phyloP scores from a whole-genome alignment of 2,113 vertebrate species.

The Cranoglanis bouderius region DNA sequence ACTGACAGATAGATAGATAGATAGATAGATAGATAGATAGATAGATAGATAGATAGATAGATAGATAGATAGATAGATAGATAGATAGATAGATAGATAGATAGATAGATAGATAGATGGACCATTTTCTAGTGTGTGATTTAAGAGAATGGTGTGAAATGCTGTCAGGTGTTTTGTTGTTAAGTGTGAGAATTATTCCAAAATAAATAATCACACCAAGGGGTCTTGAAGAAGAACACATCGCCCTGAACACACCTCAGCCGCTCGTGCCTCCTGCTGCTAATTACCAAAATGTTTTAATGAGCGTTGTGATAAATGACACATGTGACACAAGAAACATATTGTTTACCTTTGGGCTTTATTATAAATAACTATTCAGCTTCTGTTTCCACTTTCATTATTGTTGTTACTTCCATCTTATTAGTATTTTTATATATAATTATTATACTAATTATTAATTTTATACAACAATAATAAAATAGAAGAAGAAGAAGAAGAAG shows the following conservation, averaged over 20 bases:
- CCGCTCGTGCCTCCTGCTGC: conserved; percentile 75
- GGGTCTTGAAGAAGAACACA: conserved; percentile 72
- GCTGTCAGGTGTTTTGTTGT: conserved; percentile 41
- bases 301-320: conserved; percentile 85
- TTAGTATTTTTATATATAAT: not conserved
- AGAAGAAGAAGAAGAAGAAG: not conserved
- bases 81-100: not conserved
- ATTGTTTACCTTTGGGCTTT: conserved; percentile 83
- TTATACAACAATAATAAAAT: not conserved
- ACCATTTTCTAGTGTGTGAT: not conserved
- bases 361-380: conserved; percentile 82
- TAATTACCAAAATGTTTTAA: conserved; percentile 89
- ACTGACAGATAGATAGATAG: not conserved
- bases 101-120: not conserved
- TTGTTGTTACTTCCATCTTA: too few relatives aligned
- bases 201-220: conserved; percentile 37
- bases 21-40: not conserved
- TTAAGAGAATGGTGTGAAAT: not conserved
- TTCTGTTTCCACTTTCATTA: conserved; percentile 46
- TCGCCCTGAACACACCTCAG: conserved; percentile 69
- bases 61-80: conserved; percentile 2
- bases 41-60: not conserved
- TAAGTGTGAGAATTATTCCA: conserved; percentile 73
- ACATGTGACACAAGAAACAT: conserved; percentile 90
- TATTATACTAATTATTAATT: not conserved